Base-by-base conservation (phyloP, 30 jellyfish, hydroid and myxozoan species). In the Aurelia aurita region DNA sequence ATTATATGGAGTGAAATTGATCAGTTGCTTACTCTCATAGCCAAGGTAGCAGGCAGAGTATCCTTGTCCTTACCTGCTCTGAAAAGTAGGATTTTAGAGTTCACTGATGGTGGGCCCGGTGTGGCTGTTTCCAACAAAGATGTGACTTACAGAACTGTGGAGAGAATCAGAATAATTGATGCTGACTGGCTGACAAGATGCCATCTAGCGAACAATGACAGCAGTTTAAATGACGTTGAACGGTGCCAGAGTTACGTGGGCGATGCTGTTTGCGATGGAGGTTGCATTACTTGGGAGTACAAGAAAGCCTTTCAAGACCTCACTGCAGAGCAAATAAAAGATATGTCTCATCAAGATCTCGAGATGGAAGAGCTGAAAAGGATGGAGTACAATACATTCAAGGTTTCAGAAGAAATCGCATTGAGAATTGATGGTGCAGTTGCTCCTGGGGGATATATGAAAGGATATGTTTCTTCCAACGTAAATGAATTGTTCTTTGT, bases 41-140 rank as follows among this genome's bases (percentile, higher is more conserved):
- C 78, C 11, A 66, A 66, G 12, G 20, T 21, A 66, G 78, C 9
- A 14, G 78, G 78, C 78, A 66, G 11, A 9, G 78, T 66, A 14
- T 66, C 78, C 57, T 25, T 31, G 57, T 66, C 78, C 59, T 44
- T 71, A 44, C 84, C 84, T 14, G 71, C 77, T 12, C 69, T 71
- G 29, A 71, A 71, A 43, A 71, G 84, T 71, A 44, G 84, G 69
- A 49, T 71, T 71, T 71, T 39, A 44, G 84, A 71, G 71, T 71
- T 71, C 75, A 71, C 84, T 71, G 84, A 71, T 49, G 84, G 84
- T 18, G 84, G 84, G 31, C 84, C 84, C 19, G 84, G 84, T 39
- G 84, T 71, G 44, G 84, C 72, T 27, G 32, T 29, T 71, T 71
- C 75, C 77, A 71, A 71, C 84, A 39, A 45, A 39, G 84, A 71